phyloP scores from a whole-genome alignment of 2,888 invertebrate genomes.

The Megalurothrips usitatus region DNA sequence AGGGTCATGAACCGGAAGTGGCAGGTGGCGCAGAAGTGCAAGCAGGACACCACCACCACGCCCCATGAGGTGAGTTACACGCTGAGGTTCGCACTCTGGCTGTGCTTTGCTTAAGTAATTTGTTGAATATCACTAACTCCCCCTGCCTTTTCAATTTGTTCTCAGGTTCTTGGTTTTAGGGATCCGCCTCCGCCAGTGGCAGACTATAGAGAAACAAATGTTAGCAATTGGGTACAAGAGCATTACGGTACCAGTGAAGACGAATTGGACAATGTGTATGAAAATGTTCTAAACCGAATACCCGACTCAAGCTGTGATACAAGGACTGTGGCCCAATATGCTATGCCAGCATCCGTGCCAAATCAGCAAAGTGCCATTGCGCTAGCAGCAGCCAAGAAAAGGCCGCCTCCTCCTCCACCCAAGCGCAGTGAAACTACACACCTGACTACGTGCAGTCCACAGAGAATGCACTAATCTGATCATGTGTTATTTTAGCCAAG shows the following conservation, averaged over 20 bases:
- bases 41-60: conserved; percentile 78
- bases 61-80: conserved; percentile 90
- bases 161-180: conserved; percentile 8
- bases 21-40: conserved; percentile 75
- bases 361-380: conserved; percentile 22
- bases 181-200: conserved; percentile 56
- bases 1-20: conserved; percentile 85
- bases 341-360: conserved; percentile 21
- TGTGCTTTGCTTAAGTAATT: background rate
- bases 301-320: conserved; percentile 39
- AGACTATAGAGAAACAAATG: conserved; percentile 72
- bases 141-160: background rate
- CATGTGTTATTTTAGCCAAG: background rate
- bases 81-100: no score
- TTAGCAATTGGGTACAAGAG: conserved; percentile 85
- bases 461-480: conserved; percentile 16
- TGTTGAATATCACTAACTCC: background rate
- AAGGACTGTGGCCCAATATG: conserved; percentile 23
- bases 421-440: conserved; percentile 85
- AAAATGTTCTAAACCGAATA: conserved; percentile 58
- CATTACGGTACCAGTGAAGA: conserved; percentile 61
- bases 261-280: conserved; percentile 58
- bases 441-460: conserved; percentile 49
- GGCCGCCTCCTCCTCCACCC: conserved; percentile 86
- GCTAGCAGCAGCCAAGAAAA: conserved; percentile 52